phyloP scores from a whole-genome alignment of 2,113 vertebrate species.

The Coturnix japonica region DNA sequence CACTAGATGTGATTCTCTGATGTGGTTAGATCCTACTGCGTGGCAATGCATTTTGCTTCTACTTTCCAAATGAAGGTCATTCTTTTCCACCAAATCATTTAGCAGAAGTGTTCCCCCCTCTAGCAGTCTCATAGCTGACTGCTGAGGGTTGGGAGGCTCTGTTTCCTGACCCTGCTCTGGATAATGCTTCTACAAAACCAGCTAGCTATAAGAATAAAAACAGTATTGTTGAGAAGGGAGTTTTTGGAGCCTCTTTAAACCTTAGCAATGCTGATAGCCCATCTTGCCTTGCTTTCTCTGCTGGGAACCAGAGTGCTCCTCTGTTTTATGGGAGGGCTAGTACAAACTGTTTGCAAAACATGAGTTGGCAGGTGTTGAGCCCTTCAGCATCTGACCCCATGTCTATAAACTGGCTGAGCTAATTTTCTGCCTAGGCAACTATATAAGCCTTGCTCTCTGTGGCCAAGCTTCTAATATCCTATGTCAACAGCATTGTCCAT shows the following conservation, averaged over 20 bases:
- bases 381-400: not conserved
- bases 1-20: not conserved
- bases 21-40: not conserved
- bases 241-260: not conserved
- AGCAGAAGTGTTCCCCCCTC: not conserved
- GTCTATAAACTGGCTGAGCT: not conserved
- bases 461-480: not conserved
- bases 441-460: not conserved
- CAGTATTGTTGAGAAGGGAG: not conserved
- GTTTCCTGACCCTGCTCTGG: not conserved
- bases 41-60: not conserved
- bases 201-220: not conserved
- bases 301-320: not conserved
- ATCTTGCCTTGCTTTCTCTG: not conserved
- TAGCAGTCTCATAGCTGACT: not conserved
- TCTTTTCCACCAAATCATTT: not conserved
- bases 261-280: not conserved
- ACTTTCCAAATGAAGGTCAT: not conserved
- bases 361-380: not conserved
- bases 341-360: not conserved
- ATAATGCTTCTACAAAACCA: not conserved
- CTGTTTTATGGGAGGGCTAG: not conserved
- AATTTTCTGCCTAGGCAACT: not conserved
- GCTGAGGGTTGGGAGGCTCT: not conserved
- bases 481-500: not conserved